Conservation (phyloP, 2,113 vertebrate species). For the Lanius ludovicianus region DNA sequence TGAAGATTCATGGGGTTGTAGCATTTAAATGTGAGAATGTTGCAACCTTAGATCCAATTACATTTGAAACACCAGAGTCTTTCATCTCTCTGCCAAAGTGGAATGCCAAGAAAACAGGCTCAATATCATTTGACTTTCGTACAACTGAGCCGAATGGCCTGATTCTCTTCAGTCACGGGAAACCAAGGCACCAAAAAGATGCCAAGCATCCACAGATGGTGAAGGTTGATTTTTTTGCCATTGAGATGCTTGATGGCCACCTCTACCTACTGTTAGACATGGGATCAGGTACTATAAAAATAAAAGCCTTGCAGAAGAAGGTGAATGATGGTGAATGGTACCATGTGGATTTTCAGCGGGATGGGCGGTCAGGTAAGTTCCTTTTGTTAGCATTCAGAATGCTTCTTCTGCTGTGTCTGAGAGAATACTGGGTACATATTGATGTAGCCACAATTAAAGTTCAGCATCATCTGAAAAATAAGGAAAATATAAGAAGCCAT, state of each 20-base stretch:
- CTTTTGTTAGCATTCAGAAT: not conserved
- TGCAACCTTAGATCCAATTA: slow-evolving; percentile 95
- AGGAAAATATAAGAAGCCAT: not conserved
- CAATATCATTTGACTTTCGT: slow-evolving; percentile 97
- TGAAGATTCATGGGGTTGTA: slow-evolving; percentile 95
- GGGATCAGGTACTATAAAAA: slow-evolving; percentile 98
- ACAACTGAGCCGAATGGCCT: slow-evolving; percentile 97
- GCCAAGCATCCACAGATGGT: slow-evolving; percentile 89
- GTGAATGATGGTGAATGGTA: slow-evolving; percentile 99
- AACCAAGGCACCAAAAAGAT: slow-evolving; percentile 92
- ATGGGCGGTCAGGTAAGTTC: slow-evolving; percentile 90
- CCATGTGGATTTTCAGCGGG: slow-evolving; percentile 96
- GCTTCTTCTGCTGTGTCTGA: not conserved
- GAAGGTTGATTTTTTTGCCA: slow-evolving; percentile 97
- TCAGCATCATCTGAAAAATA: not conserved
- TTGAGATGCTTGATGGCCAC: slow-evolving; percentile 97
- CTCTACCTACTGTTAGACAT: slow-evolving; percentile 95
- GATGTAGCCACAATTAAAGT: not conserved
- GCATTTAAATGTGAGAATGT: slow-evolving; percentile 99
- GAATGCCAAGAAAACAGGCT: slow-evolving; percentile 98
- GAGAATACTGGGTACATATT: not conserved
- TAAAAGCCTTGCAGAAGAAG: slow-evolving; percentile 92
- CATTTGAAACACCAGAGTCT: slow-evolving; percentile 96
- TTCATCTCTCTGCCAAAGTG: slow-evolving; percentile 94
- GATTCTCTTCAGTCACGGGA: slow-evolving; percentile 95